These are phyloP conservation scores for Amiota communis DNA, from an alignment of 2,888 invertebrate genomes.

Conservation along the genomic window DNA sequence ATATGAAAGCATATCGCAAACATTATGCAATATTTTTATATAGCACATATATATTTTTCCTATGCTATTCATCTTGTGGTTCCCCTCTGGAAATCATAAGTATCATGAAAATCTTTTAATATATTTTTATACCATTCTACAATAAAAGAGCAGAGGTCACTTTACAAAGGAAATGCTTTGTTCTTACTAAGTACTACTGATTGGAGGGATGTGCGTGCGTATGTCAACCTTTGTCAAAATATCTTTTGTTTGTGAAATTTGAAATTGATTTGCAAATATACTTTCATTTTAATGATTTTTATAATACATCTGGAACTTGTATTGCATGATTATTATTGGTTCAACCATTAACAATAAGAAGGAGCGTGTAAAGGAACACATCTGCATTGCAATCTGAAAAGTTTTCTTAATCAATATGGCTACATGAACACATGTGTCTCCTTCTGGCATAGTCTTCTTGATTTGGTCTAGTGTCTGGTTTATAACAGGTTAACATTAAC, in stretches of 20 bases:
- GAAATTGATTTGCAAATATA: slow-evolving; percentile 39
- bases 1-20: slow-evolving; percentile 20
- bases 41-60: too few species aligned
- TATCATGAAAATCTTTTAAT: too few species aligned
- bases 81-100: too few species aligned
- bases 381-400: neutral
- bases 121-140: too few species aligned
- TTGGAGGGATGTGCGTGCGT: too few species aligned
- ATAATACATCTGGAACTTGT: slow-evolving; percentile 31
- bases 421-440: slow-evolving; percentile 19
- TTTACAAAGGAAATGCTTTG: too few species aligned
- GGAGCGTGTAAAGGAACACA: neutral
- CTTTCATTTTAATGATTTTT: slow-evolving; percentile 43
- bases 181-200: too few species aligned
- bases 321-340: slow-evolving; percentile 7
- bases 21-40: neutral
- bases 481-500: too few species aligned
- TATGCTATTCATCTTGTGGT: too few species aligned
- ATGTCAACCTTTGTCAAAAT: too few species aligned
- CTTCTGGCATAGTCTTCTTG: slow-evolving; percentile 5
- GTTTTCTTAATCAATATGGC: slow-evolving; percentile 19
- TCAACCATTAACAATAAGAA: neutral
- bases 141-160: too few species aligned
- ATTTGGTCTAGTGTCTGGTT: neutral
- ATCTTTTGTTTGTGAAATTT: too few species aligned